Evolutionary conservation across 2,888 invertebrate genomes (phyloP).

Genomic region (Drosophila hamatofila): DNA sequence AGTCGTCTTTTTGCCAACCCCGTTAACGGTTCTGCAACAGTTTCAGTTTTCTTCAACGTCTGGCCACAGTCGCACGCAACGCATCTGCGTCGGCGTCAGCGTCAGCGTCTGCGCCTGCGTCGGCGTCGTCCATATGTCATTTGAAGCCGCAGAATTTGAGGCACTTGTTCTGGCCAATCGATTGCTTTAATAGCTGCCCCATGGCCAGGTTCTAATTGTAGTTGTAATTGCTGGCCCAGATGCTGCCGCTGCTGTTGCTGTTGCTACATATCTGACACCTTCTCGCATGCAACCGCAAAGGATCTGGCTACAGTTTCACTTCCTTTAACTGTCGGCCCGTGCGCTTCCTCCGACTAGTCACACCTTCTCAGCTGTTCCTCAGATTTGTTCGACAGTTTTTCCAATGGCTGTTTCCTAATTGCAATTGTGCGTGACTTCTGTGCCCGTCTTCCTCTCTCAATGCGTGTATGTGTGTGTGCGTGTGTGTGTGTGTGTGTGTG

Average conservation of each 20-base stretch:
- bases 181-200: slow-evolving; percentile 44
- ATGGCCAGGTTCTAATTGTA: slow-evolving; percentile 55
- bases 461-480: neutral
- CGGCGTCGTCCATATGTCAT: slow-evolving; percentile 75
- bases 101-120: slow-evolving; percentile 31
- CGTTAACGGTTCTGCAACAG: slow-evolving; percentile 41
- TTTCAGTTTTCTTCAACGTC: slow-evolving; percentile 52
- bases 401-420: slow-evolving; percentile 40
- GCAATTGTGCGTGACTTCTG: slow-evolving; percentile 65
- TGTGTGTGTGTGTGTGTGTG: neutral
- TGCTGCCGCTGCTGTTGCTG: slow-evolving; percentile 40
- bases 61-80: slow-evolving; percentile 63
- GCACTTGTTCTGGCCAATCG: slow-evolving; percentile 67
- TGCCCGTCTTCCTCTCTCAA: slow-evolving; percentile 12
- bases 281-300: slow-evolving; percentile 64
- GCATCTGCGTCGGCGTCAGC: slow-evolving; percentile 14
- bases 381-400: slow-evolving; percentile 60
- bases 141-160: slow-evolving; percentile 9
- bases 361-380: slow-evolving; percentile 70
- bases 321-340: slow-evolving; percentile 58
- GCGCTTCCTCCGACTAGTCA: slow-evolving; percentile 40
- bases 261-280: slow-evolving; percentile 49
- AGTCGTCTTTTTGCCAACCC: slow-evolving; percentile 35
- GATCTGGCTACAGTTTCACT: slow-evolving; percentile 48
- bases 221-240: slow-evolving; percentile 59